Evolutionary conservation across 2,797 vertebrate species (phyloP), one percentile per base, ranked within the genome.

Genomic region (Psittacula echo): DNA sequence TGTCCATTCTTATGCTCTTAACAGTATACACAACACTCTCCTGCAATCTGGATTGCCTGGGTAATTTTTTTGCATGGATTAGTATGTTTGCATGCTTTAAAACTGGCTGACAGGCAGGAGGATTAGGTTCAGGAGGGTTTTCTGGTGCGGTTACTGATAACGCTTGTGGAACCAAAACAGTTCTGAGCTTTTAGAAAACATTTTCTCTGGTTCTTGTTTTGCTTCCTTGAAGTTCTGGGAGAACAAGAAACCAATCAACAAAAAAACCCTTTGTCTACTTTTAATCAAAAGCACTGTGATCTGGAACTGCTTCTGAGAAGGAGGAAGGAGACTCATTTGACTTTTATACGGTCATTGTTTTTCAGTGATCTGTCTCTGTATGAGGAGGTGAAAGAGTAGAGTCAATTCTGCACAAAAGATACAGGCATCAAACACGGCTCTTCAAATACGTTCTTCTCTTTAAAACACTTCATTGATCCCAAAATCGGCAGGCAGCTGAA

Each of bases 81-180:
- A 26, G 2, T 66, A 29, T 13, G 19, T 51, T 41, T 78, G 9
- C 37, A 5, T 66, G 50, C 34, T 84, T 71, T 54, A 73, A 78
- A 77, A 62, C 16, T 44, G 29, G 7, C 34, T 54, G 50, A 72
- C 14, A 65, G 42, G 19, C 39, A 78, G 21, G 22, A 75, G 8
- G 47, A 51, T 47, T 70, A 7, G 5, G 9, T 47, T 81, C 45
- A 79, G 53, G 23, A 71, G 13, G 5, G 4, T 2, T 3, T 42
- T 51, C 71, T 62, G 21, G 47, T 85, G 34, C 1, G 4, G 24
- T 54, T 89, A 76, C 5, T 66, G 66, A 29, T 51, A 45, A 54
- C 0, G 0, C 5, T 70, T 0, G 0, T 54, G 53, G 47, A 89
- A 89, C 5, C 29, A 72, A 67, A 91, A 70, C 2, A 21, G 13